Percentiles rank a stretch among this genome's conserved stretches.
These are phyloP conservation scores for Ariopsis seemanni DNA, from an alignment of 2,113 vertebrate genomes.

Conservation along the genomic window DNA sequence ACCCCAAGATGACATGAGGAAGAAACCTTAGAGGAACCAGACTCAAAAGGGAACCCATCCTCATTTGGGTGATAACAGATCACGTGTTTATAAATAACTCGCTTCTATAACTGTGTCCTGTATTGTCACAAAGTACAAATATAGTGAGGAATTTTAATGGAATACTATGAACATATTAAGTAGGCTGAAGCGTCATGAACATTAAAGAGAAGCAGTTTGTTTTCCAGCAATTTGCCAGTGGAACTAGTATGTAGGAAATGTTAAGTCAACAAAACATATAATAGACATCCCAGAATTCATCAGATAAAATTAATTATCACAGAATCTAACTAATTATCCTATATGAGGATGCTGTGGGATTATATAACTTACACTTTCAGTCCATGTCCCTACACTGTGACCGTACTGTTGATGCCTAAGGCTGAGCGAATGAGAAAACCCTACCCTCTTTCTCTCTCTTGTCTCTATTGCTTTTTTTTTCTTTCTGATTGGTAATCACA, in stretches of 20 bases:
- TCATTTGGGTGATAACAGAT: too few species aligned
- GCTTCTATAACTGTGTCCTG: too few species aligned
- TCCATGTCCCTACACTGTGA: conserved; percentile 22
- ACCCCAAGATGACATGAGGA: too few species aligned
- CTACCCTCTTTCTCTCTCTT: not conserved
- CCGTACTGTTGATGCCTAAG: conserved; percentile 29
- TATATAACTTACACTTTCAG: conserved; percentile 17
- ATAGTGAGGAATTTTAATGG: not conserved
- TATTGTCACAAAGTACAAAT: not conserved
- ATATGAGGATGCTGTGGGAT: not conserved
- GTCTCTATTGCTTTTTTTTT: not conserved
- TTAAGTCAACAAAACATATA: not conserved
- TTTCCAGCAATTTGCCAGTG: not conserved
- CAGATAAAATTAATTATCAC: conserved; percentile 9
- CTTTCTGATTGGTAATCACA: conserved; percentile 37
- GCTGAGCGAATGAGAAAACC: not conserved
- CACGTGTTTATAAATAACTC: too few species aligned
- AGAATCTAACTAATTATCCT: not conserved
- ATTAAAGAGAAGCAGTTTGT: not conserved
- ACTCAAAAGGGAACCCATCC: too few species aligned
- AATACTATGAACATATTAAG: not conserved
- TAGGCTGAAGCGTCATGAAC: not conserved
- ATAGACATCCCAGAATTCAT: not conserved
- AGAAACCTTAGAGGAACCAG: too few species aligned
- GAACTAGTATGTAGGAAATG: not conserved